Evolutionary conservation across 2,113 vertebrate species (phyloP).

Genomic region (Marcusenius ussheri): DNA sequence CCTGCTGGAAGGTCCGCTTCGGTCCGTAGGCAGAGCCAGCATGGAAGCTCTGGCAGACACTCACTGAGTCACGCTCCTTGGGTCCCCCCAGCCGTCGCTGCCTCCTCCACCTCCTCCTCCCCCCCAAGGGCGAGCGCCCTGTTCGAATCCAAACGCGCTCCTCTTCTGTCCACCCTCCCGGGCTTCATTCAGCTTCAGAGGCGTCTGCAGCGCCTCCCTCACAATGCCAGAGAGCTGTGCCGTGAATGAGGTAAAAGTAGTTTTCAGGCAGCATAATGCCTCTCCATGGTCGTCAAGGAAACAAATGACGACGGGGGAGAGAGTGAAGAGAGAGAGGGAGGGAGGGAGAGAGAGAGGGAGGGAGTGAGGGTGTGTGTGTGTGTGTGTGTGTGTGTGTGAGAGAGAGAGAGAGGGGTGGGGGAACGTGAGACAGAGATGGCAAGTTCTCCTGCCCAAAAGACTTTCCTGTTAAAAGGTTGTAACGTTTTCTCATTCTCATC

Average conservation of each 20-base stretch:
- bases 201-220: constrained; percentile 59
- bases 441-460: constrained; percentile 13
- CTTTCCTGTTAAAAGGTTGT: neutral
- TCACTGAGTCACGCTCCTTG: constrained; percentile 28
- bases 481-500: neutral
- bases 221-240: constrained; percentile 64
- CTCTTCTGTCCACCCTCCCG: constrained; percentile 18
- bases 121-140: constrained; percentile 39
- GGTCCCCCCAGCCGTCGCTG: constrained; percentile 25
- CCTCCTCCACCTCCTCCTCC: constrained; percentile 47
- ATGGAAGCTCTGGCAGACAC: constrained; percentile 26
- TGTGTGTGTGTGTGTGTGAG: constrained; percentile 42
- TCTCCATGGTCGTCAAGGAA: constrained; percentile 77
- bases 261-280: constrained; percentile 77
- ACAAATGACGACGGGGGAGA: constrained; percentile 69
- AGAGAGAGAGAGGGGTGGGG: constrained; percentile 26
- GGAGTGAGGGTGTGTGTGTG: constrained; percentile 37
- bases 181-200: constrained; percentile 50
- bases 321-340: constrained; percentile 20
- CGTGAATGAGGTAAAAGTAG: constrained; percentile 72
- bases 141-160: constrained; percentile 40
- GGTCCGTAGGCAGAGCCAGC: constrained; percentile 27
- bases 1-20: constrained; percentile 18
- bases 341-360: constrained; percentile 27
- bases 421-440: constrained; percentile 14